Percentiles rank a stretch among this genome's conserved stretches.
phyloP scores from a whole-genome alignment of 2,888 invertebrate genomes.

The Embidobia sp. region DNA sequence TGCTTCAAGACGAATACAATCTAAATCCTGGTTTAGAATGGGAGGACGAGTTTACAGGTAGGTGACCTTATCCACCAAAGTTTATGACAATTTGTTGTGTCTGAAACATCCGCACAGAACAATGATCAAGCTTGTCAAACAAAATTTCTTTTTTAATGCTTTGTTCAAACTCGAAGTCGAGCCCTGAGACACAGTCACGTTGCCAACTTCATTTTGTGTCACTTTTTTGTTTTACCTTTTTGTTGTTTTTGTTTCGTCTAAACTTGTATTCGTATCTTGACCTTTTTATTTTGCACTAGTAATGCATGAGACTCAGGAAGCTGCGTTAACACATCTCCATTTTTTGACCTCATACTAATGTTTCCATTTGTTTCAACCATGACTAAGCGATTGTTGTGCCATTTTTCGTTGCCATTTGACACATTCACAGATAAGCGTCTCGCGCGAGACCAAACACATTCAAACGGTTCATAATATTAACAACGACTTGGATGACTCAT shows the following conservation, averaged over 20 bases:
- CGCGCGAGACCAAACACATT: slow-evolving; percentile 27
- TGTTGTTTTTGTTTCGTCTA: slow-evolving; percentile 21
- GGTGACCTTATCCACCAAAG: slow-evolving; percentile 84
- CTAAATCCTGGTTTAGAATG: slow-evolving; percentile 99
- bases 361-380: slow-evolving; percentile 31
- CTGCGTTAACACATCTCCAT: slow-evolving; percentile 80
- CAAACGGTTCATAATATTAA: slow-evolving; percentile 18
- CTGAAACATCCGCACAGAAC: too few species aligned
- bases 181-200: too few species aligned
- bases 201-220: too few species aligned
- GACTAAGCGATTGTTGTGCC: slow-evolving; percentile 11
- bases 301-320: slow-evolving; percentile 82
- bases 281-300: slow-evolving; percentile 54
- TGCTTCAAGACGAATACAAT: slow-evolving; percentile 99
- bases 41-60: slow-evolving; percentile 99
- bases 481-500: slow-evolving; percentile 2
- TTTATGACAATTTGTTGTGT: slow-evolving; percentile 43
- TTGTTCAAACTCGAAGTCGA: too few species aligned
- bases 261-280: slow-evolving; percentile 54
- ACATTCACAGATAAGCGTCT: slow-evolving; percentile 26
- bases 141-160: slow-evolving; percentile 18
- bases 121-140: slow-evolving; percentile 20
- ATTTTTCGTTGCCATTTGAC: slow-evolving; percentile 32
- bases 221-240: not conserved
- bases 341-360: slow-evolving; percentile 40